Evolutionary conservation across 2,888 invertebrate genomes (phyloP).

Genomic region (Linnaemya tessellans): DNA sequence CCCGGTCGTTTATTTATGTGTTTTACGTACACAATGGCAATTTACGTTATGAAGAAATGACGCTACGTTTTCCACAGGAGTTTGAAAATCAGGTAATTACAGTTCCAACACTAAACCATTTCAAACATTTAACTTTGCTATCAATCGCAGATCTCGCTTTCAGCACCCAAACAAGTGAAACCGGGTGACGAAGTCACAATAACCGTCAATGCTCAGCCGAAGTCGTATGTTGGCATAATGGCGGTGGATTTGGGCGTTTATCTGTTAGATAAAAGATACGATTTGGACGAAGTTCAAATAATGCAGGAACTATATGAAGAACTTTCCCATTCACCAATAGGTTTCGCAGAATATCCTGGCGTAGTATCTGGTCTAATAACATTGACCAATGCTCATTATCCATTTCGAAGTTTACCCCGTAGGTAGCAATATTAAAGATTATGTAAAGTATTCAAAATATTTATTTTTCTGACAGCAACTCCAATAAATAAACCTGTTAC

Average conservation of each 20-base stretch:
- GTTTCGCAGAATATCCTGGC: slow-evolving; percentile 70
- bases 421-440: slow-evolving; percentile 66
- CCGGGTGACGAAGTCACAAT: slow-evolving; percentile 91
- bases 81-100: slow-evolving; percentile 52
- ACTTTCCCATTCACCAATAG: neutral
- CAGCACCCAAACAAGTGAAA: slow-evolving; percentile 86
- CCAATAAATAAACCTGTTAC: too few species aligned
- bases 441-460: neutral
- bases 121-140: neutral
- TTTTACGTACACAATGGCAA: slow-evolving; percentile 53
- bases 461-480: neutral
- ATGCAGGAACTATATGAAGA: neutral
- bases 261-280: slow-evolving; percentile 44
- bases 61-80: slow-evolving; percentile 25
- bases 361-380: slow-evolving; percentile 78
- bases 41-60: slow-evolving; percentile 58
- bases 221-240: slow-evolving; percentile 90
- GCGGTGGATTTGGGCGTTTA: slow-evolving; percentile 62
- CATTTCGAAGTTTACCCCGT: slow-evolving; percentile 74
- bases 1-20: slow-evolving; percentile 50
- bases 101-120: neutral
- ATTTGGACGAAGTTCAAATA: slow-evolving; percentile 73
- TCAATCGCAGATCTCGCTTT: slow-evolving; percentile 86
- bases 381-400: slow-evolving; percentile 80
- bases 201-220: slow-evolving; percentile 89